Evolutionary conservation across 2,888 invertebrate species (phyloP).

Genomic region (Geotrupes spiniger): DNA sequence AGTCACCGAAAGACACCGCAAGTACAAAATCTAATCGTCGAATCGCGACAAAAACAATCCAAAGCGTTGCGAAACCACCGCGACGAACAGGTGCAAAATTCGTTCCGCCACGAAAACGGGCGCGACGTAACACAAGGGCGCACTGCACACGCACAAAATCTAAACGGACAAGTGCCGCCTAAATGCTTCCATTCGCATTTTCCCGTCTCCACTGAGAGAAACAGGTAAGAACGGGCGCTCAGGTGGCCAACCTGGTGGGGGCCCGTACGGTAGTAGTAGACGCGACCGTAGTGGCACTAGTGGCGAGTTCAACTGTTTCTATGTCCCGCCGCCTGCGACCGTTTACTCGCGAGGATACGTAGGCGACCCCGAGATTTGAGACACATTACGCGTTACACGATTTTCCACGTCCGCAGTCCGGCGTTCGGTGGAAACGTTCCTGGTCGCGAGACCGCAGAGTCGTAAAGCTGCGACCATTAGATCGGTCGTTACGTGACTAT

Average conservation of each 20-base stretch:
- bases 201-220: slow-evolving; percentile 13
- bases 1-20: too few relatives aligned
- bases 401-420: slow-evolving; percentile 3
- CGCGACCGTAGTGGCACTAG: slow-evolving; percentile 46
- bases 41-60: too few relatives aligned
- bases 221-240: slow-evolving; percentile 25
- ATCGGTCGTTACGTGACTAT: too few relatives aligned
- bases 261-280: slow-evolving; percentile 41
- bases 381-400: slow-evolving; percentile 5
- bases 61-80: too few relatives aligned
- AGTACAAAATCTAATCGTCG: too few relatives aligned
- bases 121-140: slow-evolving; percentile 7
- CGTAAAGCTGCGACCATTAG: too few relatives aligned
- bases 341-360: slow-evolving; percentile 16
- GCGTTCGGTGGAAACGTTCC: too few relatives aligned
- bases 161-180: slow-evolving; percentile 17
- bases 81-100: too few relatives aligned
- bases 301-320: slow-evolving; percentile 47
- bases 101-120: background rate
- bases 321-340: slow-evolving; percentile 29
- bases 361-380: slow-evolving; percentile 14
- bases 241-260: slow-evolving; percentile 40
- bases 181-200: slow-evolving; percentile 6
- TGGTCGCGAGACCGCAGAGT: too few relatives aligned
- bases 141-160: slow-evolving; percentile 25